Evolutionary conservation across 2,113 vertebrate genomes (phyloP).

Genomic region (Pongo pygmaeus): DNA sequence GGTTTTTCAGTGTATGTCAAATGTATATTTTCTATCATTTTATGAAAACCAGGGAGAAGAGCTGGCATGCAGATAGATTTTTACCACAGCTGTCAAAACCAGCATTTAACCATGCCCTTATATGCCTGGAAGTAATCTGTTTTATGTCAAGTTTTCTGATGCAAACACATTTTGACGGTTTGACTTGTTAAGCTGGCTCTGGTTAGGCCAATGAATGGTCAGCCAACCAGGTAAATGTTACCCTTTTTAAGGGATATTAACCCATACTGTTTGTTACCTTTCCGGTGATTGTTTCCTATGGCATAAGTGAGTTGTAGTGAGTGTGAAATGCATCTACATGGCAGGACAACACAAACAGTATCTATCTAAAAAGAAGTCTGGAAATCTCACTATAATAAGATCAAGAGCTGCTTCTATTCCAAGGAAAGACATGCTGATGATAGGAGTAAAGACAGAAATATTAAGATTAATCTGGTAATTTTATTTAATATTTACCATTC

Average conservation of each 20-base stretch:
- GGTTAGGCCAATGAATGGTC: slow-evolving; percentile 66
- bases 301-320: neutral
- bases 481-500: slow-evolving; percentile 86
- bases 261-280: slow-evolving; percentile 40
- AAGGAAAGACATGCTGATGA: slow-evolving; percentile 49
- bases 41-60: slow-evolving; percentile 66
- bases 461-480: slow-evolving; percentile 83
- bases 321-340: too few relatives aligned
- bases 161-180: slow-evolving; percentile 23
- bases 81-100: slow-evolving; percentile 68
- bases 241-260: slow-evolving; percentile 49
- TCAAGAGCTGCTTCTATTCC: slow-evolving; percentile 35
- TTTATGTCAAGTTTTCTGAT: slow-evolving; percentile 57
- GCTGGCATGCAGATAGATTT: slow-evolving; percentile 58
- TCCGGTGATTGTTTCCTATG: neutral
- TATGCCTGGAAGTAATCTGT: slow-evolving; percentile 38
- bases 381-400: slow-evolving; percentile 20
- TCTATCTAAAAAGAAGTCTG: slow-evolving; percentile 41
- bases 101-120: neutral
- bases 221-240: slow-evolving; percentile 57
- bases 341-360: neutral
- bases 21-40: slow-evolving; percentile 64
- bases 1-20: slow-evolving; percentile 60
- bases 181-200: slow-evolving; percentile 65
- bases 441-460: slow-evolving; percentile 59